phyloP scores from a whole-genome alignment of 2,797 vertebrate species.

The Mus spretus region DNA sequence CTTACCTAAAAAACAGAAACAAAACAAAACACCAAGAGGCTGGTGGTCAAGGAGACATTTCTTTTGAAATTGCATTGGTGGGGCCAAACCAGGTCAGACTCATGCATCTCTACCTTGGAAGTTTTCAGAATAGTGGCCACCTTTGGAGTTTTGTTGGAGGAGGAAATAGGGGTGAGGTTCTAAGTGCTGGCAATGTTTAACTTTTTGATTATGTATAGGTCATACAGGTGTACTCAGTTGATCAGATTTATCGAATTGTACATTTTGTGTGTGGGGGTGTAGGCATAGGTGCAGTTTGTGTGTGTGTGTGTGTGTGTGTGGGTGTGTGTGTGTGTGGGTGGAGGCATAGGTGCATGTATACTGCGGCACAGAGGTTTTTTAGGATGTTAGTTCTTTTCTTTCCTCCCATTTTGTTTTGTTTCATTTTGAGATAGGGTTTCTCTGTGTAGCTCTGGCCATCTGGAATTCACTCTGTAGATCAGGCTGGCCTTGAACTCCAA shows the following conservation, averaged over 20 bases:
- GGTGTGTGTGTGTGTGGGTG: not conserved
- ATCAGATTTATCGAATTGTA: not conserved
- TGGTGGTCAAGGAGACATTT: constrained; percentile 12
- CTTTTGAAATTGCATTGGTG: constrained; percentile 40
- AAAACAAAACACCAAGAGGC: not conserved
- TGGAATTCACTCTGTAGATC: not conserved
- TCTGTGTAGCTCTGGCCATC: not conserved
- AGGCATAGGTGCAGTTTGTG: not conserved
- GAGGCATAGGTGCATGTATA: not conserved
- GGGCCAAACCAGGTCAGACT: not conserved
- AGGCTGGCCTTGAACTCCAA: not conserved
- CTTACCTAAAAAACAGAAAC: not conserved
- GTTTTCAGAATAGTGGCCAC: not conserved
- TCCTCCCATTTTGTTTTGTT: too few relatives aligned
- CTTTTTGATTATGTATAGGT: constrained; percentile 16
- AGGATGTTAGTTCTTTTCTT: not conserved
- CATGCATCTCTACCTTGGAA: not conserved
- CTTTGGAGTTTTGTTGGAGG: not conserved
- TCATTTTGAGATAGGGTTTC: not conserved
- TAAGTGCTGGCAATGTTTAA: not conserved
- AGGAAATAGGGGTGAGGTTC: not conserved
- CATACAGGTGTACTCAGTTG: constrained; percentile 6
- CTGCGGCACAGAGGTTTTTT: not conserved
- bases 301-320: not conserved
- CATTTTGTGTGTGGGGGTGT: not conserved